Percentiles rank a stretch among this genome's conserved stretches.
phyloP scores from a whole-genome alignment of 1,140 invertebrate genomes.

The Drosophila orena region DNA sequence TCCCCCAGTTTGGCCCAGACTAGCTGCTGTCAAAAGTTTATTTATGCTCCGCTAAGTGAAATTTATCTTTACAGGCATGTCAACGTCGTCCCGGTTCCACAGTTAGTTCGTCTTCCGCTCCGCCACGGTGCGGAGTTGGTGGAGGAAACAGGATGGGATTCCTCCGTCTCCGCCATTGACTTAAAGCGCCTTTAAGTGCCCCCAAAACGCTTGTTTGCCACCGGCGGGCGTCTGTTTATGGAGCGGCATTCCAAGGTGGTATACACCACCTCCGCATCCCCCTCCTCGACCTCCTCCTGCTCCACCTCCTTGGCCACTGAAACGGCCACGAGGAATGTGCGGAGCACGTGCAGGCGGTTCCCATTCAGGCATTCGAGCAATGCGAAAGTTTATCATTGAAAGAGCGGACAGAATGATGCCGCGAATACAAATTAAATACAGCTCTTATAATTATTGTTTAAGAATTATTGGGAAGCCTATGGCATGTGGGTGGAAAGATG shows the following conservation, averaged over 20 bases:
- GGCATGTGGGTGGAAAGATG: neutral
- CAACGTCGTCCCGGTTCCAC: conserved; percentile 46
- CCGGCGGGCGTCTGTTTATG: conserved; percentile 49
- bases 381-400: conserved; percentile 36
- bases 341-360: conserved; percentile 26
- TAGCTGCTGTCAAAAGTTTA: conserved; percentile 73
- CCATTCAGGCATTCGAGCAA: conserved; percentile 21
- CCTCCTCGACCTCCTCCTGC: too few relatives aligned
- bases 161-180: conserved; percentile 34
- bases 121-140: conserved; percentile 6
- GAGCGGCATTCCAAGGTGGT: conserved; percentile 59
- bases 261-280: neutral
- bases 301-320: neutral
- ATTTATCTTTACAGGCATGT: conserved; percentile 79
- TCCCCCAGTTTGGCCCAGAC: conserved; percentile 28
- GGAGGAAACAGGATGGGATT: conserved; percentile 40
- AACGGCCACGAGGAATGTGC: conserved; percentile 21
- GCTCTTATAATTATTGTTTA: conserved; percentile 28
- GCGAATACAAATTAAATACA: conserved; percentile 33
- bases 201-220: conserved; percentile 41
- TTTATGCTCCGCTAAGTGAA: conserved; percentile 79
- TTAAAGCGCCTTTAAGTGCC: conserved; percentile 61
- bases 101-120: conserved; percentile 18
- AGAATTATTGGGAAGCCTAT: conserved; percentile 16
- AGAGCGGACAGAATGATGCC: conserved; percentile 15